Percentiles rank a stretch among this genome's conserved stretches.
phyloP scores from a whole-genome alignment of 2,888 invertebrate species.

The Exocentrus adspersus region DNA sequence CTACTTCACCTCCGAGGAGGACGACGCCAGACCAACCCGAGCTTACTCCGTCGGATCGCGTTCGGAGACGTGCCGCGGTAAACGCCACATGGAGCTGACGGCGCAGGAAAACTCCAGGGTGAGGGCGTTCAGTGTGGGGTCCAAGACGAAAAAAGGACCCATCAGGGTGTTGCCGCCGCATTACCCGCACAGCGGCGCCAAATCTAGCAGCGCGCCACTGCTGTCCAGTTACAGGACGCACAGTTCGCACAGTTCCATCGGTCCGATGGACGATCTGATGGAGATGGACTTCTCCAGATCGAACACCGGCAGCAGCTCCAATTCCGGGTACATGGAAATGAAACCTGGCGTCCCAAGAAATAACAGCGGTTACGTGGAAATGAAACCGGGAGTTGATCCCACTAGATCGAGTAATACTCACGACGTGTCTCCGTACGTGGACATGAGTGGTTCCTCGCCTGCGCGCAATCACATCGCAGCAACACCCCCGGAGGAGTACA shows the following conservation, averaged over 20 bases:
- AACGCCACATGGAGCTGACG: conserved; percentile 56
- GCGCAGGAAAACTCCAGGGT: conserved; percentile 68
- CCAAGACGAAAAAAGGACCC: conserved; percentile 67
- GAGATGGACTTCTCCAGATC: conserved; percentile 77
- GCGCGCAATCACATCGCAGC: conserved; percentile 18
- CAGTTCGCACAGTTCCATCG: conserved; percentile 66
- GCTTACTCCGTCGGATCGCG: conserved; percentile 89
- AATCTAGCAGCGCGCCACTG: conserved; percentile 77
- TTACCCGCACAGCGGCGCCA: conserved; percentile 58
- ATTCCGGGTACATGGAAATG: conserved; percentile 67
- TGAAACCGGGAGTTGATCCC: conserved; percentile 60
- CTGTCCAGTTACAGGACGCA: conserved; percentile 66
- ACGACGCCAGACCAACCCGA: conserved; percentile 71
- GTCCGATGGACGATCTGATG: conserved; percentile 81
- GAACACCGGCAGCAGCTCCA: conserved; percentile 54
- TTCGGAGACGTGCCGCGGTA: conserved; percentile 66
- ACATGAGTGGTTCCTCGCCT: conserved; percentile 45
- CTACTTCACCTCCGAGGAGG: conserved; percentile 72
- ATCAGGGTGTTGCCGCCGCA: conserved; percentile 52
- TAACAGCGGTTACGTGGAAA: conserved; percentile 62
- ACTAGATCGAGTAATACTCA: conserved; percentile 60
- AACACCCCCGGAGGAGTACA: conserved; percentile 27
- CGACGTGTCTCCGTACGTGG: conserved; percentile 45
- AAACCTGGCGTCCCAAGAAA: conserved; percentile 28
- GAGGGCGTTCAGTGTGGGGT: conserved; percentile 83